These are phyloP conservation scores for Drosophila histrio DNA, from an alignment of 2,888 invertebrate genomes.

Conservation along the genomic window DNA sequence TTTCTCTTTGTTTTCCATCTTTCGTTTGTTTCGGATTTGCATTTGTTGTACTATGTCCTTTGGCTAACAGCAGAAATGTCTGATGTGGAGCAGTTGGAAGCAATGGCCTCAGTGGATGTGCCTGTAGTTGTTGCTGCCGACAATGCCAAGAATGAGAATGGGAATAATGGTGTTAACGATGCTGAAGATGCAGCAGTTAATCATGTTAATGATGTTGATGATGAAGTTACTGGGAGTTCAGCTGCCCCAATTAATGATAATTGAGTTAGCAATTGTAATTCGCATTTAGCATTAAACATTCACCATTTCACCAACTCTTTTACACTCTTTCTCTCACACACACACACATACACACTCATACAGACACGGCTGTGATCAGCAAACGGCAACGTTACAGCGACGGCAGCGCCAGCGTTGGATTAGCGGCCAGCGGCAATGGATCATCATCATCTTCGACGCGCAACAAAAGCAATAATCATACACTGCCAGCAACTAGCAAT, in stretches of 20 bases:
- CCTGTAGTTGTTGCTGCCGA: constrained; percentile 57
- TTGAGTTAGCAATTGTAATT: constrained; percentile 54
- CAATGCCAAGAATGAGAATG: constrained; percentile 33
- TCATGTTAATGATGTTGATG: constrained; percentile 28
- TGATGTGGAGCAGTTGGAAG: constrained; percentile 53
- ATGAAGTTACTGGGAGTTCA: constrained; percentile 31
- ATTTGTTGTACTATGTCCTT: constrained; percentile 50
- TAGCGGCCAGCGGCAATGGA: constrained; percentile 22
- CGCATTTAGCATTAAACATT: constrained; percentile 35
- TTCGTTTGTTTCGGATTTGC: constrained; percentile 59
- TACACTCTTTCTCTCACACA: constrained; percentile 21
- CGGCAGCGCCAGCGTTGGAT: constrained; percentile 29
- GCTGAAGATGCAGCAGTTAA: constrained; percentile 37
- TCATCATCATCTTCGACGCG: constrained; percentile 52
- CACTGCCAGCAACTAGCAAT: constrained; percentile 67
- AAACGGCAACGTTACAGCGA: constrained; percentile 65
- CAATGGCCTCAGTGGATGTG: constrained; percentile 49
- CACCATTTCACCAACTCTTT: constrained; percentile 24
- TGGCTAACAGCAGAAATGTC: constrained; percentile 51
- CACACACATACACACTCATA: constrained; percentile 1
- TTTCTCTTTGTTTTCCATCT: constrained; percentile 56
- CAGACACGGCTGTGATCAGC: constrained; percentile 50
- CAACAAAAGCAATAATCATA: constrained; percentile 71
- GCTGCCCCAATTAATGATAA: constrained; percentile 49
- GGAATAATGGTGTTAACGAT: constrained; percentile 31